phyloP scores from a whole-genome alignment of 2,113 vertebrate genomes.

The Myotis lucifugus region DNA sequence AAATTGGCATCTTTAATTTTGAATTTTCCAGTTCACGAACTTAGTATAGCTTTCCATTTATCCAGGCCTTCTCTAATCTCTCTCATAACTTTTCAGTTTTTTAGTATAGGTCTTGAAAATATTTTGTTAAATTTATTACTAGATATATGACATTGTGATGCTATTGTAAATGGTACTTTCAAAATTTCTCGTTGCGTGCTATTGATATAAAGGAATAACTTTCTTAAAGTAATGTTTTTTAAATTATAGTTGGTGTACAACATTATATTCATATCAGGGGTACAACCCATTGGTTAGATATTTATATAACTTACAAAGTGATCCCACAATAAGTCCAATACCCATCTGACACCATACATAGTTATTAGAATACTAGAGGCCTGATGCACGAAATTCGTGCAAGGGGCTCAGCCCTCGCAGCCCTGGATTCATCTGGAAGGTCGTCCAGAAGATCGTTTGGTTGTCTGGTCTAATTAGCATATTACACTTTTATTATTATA shows the following conservation, averaged over 20 bases:
- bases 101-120: not conserved
- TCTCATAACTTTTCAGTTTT: not conserved
- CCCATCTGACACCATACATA: not conserved
- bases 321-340: not conserved
- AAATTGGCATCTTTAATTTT: not conserved
- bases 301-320: not conserved
- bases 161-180: not conserved
- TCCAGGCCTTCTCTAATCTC: not conserved
- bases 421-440: no score
- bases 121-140: not conserved
- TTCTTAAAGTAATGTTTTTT: not conserved
- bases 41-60: not conserved
- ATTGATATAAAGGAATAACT: not conserved
- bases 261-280: not conserved
- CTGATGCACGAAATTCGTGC: no score
- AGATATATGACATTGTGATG: not conserved
- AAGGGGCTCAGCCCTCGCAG: no score
- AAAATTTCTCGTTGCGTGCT: not conserved
- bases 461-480: no score
- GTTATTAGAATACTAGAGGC: not conserved
- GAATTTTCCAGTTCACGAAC: not conserved
- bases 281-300: not conserved
- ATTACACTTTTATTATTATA: no score
- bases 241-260: not conserved
- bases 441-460: no score